Base-by-base conservation (phyloP, 2,797 vertebrate species). In the Acipenser oxyrinchus region DNA sequence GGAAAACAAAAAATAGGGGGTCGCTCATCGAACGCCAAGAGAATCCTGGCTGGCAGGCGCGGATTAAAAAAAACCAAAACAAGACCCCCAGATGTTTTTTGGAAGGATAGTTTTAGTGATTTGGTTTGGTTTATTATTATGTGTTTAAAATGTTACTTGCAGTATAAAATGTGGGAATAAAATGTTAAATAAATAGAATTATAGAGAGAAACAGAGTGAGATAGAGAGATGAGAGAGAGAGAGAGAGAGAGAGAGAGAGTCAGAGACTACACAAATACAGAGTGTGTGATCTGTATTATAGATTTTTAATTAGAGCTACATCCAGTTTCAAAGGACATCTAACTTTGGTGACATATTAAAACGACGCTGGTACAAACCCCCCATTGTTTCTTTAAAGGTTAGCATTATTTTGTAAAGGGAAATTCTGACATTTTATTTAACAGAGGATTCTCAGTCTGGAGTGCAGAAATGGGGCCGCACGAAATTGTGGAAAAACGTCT, bases 331-430 rank as follows among this genome's bases (percentile, higher is more conserved):
- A 18, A 64, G 53, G 15, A 15, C 13, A 11, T 18, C 50, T 37
- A 6, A 64, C n/a, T 60, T 64, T 62, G 51, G 60, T 57, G 49
- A 3, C 8, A 51, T 12, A 7, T 58, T 52, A 37, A 12, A 63
- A 48, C 23, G 37, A 13, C 50, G 18, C 10, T 55, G 9, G 37
- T 61, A 65, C 59, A 65, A 49, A 60, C 10, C 63, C 10, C 12
- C 23, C 64, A 69, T 50, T 65, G 68, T 69, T 49, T 9, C 13
- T n/a, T 23, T 60, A 64, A 65, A 65, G 57, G 57, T 60, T 65
- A 49, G 48, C 15, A 11, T 10, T 18, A 37, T 65, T 60, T 60
- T 57, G 49, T 10, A 37, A 11, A 50, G 59, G 58, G 10, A 66
- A 62, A 53, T 23, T 48, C n/a, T 65, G 58, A 57, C 9, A 63